These are phyloP conservation scores for Pomatostomus ruficeps DNA, from an alignment of 2,113 vertebrate species.

Conservation along the genomic window DNA sequence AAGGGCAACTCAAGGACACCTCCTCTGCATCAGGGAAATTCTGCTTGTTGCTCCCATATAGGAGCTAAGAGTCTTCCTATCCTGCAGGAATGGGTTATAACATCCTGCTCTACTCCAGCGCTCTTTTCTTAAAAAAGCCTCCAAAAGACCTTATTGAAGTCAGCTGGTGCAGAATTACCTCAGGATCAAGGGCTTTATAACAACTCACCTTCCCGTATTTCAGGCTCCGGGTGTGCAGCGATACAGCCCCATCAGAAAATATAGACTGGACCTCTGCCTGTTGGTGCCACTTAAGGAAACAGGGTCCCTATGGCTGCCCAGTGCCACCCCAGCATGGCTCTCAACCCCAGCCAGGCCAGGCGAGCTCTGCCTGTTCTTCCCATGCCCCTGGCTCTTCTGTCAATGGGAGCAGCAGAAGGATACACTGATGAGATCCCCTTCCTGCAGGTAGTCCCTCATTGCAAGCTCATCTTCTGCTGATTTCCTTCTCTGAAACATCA, in stretches of 20 bases:
- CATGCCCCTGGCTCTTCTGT: rapidly evolving
- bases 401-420: constrained; percentile 43
- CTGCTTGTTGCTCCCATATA: rapidly evolving
- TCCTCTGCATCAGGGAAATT: background rate
- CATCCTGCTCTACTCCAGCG: background rate
- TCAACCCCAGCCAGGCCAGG: background rate
- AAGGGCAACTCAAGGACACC: background rate
- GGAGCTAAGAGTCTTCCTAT: background rate
- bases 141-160: background rate
- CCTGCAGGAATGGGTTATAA: background rate
- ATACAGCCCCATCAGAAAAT: constrained; percentile 90
- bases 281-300: constrained; percentile 57
- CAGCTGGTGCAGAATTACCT: background rate
- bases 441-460: constrained; percentile 93
- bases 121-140: background rate
- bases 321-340: background rate
- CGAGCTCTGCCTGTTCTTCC: background rate
- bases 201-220: constrained; percentile 91
- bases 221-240: constrained; percentile 92
- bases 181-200: background rate
- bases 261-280: constrained; percentile 97
- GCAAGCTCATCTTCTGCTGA: constrained; percentile 94
- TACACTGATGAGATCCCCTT: constrained; percentile 98
- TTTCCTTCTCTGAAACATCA: constrained; percentile 82
- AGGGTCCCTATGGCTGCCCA: background rate